These are phyloP conservation scores for Chelonus formosanus DNA, from an alignment of 2,888 invertebrate genomes.

Conservation along the genomic window DNA sequence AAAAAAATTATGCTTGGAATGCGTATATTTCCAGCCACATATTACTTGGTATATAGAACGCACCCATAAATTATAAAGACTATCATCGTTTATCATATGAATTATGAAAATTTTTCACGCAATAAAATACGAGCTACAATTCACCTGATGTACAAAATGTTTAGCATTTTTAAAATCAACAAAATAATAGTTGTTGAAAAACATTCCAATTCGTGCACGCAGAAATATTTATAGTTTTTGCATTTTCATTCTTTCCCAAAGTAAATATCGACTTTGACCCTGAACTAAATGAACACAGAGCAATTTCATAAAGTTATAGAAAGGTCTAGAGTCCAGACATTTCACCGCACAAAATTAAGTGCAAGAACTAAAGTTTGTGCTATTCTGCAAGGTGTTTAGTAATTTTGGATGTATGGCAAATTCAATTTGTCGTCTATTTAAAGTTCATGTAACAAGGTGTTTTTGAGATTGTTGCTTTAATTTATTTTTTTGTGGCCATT, in stretches of 20 bases:
- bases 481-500: too few relatives aligned
- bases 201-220: not conserved
- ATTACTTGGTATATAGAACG: not conserved
- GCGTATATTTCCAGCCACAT: not conserved
- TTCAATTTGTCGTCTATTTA: not conserved
- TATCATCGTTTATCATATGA: slow-evolving; percentile 18
- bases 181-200: not conserved
- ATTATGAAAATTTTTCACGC: slow-evolving; percentile 5
- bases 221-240: not conserved
- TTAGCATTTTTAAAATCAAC: not conserved
- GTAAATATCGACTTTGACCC: slow-evolving; percentile 41
- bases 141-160: not conserved
- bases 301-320: slow-evolving; percentile 48
- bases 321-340: slow-evolving; percentile 12
- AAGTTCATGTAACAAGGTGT: not conserved
- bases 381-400: slow-evolving; percentile 2
- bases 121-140: slow-evolving; percentile 7
- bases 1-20: not conserved
- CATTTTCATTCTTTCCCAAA: slow-evolving; percentile 5
- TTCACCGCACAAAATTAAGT: not conserved
- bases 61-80: slow-evolving; percentile 2
- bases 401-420: not conserved
- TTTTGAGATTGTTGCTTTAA: too few relatives aligned
- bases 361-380: not conserved
- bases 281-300: slow-evolving; percentile 34